phyloP scores from a whole-genome alignment of 2,888 invertebrate species.

The Mamestra brassicae region DNA sequence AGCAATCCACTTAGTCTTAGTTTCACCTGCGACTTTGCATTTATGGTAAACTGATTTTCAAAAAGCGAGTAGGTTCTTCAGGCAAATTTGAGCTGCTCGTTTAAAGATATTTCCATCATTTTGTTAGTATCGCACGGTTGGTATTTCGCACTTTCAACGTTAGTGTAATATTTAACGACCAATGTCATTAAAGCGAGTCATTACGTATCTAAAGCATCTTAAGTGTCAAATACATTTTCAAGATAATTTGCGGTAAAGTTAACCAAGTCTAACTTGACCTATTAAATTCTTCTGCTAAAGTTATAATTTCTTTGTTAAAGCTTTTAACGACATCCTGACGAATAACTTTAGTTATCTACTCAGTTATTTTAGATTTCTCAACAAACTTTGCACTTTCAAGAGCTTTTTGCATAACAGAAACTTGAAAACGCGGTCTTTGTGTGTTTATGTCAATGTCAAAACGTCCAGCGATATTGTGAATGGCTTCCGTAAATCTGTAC shows the following conservation, averaged over 20 bases:
- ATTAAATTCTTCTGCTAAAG: constrained; percentile 64
- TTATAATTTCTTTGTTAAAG: constrained; percentile 67
- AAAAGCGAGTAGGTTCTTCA: neutral
- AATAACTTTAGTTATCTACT: constrained; percentile 62
- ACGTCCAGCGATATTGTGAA: constrained; percentile 39
- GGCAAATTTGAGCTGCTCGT: too few relatives aligned
- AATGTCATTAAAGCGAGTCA: constrained; percentile 34
- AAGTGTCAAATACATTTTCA: constrained; percentile 60
- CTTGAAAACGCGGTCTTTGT: constrained; percentile 52
- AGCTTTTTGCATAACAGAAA: constrained; percentile 61
- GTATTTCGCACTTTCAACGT: constrained; percentile 3
- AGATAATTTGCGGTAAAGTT: constrained; percentile 62
- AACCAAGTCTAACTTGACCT: constrained; percentile 57
- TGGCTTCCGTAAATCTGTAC: constrained; percentile 41
- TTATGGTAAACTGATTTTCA: neutral
- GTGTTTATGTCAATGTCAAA: constrained; percentile 47
- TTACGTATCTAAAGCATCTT: constrained; percentile 53
- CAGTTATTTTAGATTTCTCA: constrained; percentile 60
- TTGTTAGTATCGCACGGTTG: neutral
- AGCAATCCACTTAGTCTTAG: too few relatives aligned
- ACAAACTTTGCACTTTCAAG: constrained; percentile 64
- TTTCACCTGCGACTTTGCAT: neutral
- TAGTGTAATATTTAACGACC: constrained; percentile 42
- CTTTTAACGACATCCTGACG: constrained; percentile 64
- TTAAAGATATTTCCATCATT: neutral